Conservation (phyloP, 2,797 vertebrate species). For the Pristis pectinata region DNA sequence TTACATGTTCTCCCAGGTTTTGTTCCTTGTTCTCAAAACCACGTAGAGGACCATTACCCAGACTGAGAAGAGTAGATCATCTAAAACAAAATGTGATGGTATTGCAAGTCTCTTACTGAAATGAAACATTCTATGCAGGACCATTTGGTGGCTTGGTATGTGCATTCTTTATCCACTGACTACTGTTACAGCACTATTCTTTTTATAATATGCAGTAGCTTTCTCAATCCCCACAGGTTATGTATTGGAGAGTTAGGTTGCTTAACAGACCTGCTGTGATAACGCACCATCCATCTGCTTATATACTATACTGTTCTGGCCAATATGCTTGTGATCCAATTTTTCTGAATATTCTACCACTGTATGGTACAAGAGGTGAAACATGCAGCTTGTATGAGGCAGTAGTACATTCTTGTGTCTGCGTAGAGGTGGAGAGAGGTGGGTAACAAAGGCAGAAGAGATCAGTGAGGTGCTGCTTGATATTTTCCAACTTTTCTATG, state of each 20-base stretch:
- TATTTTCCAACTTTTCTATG: neutral
- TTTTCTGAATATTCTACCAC: neutral
- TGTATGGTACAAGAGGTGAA: neutral
- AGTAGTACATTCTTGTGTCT: neutral
- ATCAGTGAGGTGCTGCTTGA: neutral
- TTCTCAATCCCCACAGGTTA: neutral
- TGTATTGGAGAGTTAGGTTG: neutral
- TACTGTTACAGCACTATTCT: neutral
- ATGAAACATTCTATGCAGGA: neutral
- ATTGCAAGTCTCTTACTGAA: neutral
- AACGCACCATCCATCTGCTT: neutral
- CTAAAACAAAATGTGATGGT: neutral
- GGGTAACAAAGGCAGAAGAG: neutral
- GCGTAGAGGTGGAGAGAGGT: too few species aligned
- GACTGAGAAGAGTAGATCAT: neutral
- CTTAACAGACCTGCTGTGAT: neutral
- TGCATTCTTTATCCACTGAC: neutral
- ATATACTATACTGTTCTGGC: neutral
- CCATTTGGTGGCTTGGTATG: neutral
- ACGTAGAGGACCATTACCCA: neutral
- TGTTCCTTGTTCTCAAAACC: neutral
- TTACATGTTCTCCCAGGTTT: neutral
- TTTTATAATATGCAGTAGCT: neutral
- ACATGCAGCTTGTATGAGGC: neutral
- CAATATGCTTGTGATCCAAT: neutral